Conservation (phyloP, 2,888 invertebrate species). For the Polietes domitor region DNA sequence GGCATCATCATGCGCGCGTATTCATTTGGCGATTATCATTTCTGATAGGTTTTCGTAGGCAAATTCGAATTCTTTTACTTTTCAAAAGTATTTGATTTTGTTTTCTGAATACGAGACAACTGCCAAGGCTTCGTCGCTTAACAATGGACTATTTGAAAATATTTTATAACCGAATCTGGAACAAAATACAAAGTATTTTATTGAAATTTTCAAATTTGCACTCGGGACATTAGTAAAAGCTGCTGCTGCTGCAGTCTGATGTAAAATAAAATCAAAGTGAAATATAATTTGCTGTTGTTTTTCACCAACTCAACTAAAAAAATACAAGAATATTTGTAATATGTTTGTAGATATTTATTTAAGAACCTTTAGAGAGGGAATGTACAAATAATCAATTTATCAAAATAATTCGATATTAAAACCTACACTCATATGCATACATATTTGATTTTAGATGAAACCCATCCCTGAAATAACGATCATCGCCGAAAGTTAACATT, state of each 20-base stretch:
- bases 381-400: constrained; percentile 60
- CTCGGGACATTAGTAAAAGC: constrained; percentile 23
- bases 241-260: constrained; percentile 69
- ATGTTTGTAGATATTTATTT: constrained; percentile 50
- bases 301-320: constrained; percentile 42
- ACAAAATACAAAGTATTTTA: constrained; percentile 20
- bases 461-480: background rate
- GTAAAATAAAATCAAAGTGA: constrained; percentile 58
- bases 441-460: constrained; percentile 14
- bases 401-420: constrained; percentile 22
- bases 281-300: constrained; percentile 61
- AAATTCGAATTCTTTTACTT: background rate
- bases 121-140: background rate
- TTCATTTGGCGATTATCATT: background rate
- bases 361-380: constrained; percentile 11
- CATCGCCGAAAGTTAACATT: background rate
- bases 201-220: background rate
- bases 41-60: background rate
- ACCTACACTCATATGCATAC: constrained; percentile 23
- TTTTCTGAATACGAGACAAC: background rate
- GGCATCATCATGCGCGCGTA: background rate
- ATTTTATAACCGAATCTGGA: background rate
- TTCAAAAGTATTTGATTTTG: constrained; percentile 1
- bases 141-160: constrained; percentile 11
- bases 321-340: constrained; percentile 38